Evolutionary conservation across 2,113 vertebrate species (phyloP).

Genomic region (Lepus americanus): DNA sequence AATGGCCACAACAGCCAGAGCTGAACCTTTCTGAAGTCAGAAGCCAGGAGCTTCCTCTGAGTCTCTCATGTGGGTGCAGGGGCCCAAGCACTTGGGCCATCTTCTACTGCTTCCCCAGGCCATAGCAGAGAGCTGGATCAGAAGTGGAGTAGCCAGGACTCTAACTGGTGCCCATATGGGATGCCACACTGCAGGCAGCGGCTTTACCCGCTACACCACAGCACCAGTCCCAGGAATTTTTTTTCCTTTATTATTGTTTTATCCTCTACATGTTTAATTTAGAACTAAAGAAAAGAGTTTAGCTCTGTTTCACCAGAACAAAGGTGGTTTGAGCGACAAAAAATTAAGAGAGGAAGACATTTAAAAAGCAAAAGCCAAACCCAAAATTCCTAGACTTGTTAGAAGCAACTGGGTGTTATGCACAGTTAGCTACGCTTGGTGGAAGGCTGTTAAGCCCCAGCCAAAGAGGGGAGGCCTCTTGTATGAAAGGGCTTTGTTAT

Average conservation of each 20-base stretch:
- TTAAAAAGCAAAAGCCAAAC: conserved; percentile 12
- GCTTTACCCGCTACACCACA: too few relatives aligned
- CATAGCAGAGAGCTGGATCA: too few relatives aligned
- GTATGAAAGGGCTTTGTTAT: conserved; percentile 28
- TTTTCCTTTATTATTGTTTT: neutral
- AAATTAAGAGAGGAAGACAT: neutral
- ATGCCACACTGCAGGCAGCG: too few relatives aligned
- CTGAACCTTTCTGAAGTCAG: too few relatives aligned
- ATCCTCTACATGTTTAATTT: neutral
- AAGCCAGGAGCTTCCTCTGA: too few relatives aligned
- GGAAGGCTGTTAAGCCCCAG: neutral
- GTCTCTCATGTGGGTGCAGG: too few relatives aligned
- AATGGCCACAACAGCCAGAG: too few relatives aligned
- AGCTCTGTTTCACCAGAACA: neutral
- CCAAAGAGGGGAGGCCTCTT: neutral
- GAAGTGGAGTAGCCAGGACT: too few relatives aligned
- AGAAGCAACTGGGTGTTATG: neutral
- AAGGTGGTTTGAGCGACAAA: neutral
- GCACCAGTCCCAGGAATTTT: neutral
- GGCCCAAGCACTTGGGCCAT: too few relatives aligned
- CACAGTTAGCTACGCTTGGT: conserved; percentile 13
- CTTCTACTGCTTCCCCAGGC: too few relatives aligned
- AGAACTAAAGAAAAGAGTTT: neutral
- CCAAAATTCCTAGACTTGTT: neutral
- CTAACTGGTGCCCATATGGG: too few relatives aligned